These are phyloP conservation scores for Andrena minutula DNA, from an alignment of 2,888 invertebrate species.

Conservation along the genomic window DNA sequence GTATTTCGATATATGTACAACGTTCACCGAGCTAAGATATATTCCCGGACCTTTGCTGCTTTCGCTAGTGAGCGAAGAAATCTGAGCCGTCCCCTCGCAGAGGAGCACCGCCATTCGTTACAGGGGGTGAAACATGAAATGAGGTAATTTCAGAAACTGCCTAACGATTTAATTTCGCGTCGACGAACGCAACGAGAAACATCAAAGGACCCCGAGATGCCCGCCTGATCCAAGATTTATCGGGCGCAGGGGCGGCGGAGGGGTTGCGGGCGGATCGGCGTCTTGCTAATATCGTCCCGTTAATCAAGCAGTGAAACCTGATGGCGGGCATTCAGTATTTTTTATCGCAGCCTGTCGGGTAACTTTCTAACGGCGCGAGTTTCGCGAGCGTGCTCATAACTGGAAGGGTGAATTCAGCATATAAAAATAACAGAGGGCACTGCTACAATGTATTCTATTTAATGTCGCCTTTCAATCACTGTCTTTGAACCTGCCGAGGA, in stretches of 20 bases:
- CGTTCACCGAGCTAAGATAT: not conserved
- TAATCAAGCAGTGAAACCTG: slow-evolving; percentile 19
- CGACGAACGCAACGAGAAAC: not conserved
- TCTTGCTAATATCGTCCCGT: slow-evolving; percentile 9
- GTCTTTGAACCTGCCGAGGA: no score
- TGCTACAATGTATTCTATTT: no score
- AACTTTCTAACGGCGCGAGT: not conserved
- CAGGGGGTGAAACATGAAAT: slow-evolving; percentile 5
- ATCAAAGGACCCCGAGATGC: slow-evolving; percentile 1
- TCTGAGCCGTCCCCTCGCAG: not conserved
- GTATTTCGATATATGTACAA: not conserved
- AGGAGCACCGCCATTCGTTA: not conserved
- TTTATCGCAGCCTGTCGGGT: not conserved
- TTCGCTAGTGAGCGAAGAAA: not conserved
- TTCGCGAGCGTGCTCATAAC: not conserved
- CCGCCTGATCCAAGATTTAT: slow-evolving; percentile 27
- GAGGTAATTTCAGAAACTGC: slow-evolving; percentile 10
- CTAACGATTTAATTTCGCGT: slow-evolving; percentile 21
- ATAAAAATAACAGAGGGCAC: not conserved
- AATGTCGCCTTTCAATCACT: no score
- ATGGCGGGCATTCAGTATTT: not conserved
- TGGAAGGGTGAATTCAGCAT: not conserved
- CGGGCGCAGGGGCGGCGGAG: not conserved
- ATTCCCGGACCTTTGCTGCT: not conserved
- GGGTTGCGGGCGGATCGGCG: not conserved